Evolutionary conservation across 2,797 vertebrate species (phyloP), one percentile per base, ranked within the genome.

Genomic region (Acanthurus tractus): DNA sequence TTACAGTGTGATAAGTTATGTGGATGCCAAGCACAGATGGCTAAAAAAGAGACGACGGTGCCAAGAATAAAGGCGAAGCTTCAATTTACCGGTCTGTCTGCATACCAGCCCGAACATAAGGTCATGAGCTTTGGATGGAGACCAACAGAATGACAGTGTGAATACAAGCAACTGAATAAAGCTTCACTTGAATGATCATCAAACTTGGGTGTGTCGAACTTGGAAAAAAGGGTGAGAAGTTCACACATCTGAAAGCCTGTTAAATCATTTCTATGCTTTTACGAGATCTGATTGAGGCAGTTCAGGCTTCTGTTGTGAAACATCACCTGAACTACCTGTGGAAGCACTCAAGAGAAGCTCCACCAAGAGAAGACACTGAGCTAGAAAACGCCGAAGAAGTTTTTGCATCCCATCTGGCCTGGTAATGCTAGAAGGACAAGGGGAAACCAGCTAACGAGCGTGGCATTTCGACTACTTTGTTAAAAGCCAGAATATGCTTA

Each of bases 31-130:
- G 49, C 14, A 7, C 14, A 55, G 23, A 1, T 6, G 12, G 11
- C 46, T 22, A n/a, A 22, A 8, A 0, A 7, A 20, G 34, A 36
- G 12, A 48, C 4, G 9, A 46, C 0, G 7, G 0, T 0, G 25
- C 23, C 1, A 63, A 63, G 5, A 0, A 6, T 22, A 23, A 10
- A 20, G 9, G 12, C 0, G 42, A 8, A 10, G 13, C 34, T 9
- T 64, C 0, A 9, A 29, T 50, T 40, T 42, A 65, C 22, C 3
- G 5, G 44, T 29, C 6, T 44, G 23, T 74, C 55, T 57, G 13
- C 55, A 57, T 57, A 57, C 34, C 45, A 29, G 15, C 5, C 36
- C 22, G 13, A 29, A 29, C 25, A 29, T 12, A 14, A 17, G 22
- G 8, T 22, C 48, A 23, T 38, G n/a, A 11, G 34, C 46, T 38